Percentiles rank a stretch among this genome's conserved stretches.
Evolutionary conservation across 2,888 invertebrate species (phyloP).

Genomic region (Heliconius ethilla): DNA sequence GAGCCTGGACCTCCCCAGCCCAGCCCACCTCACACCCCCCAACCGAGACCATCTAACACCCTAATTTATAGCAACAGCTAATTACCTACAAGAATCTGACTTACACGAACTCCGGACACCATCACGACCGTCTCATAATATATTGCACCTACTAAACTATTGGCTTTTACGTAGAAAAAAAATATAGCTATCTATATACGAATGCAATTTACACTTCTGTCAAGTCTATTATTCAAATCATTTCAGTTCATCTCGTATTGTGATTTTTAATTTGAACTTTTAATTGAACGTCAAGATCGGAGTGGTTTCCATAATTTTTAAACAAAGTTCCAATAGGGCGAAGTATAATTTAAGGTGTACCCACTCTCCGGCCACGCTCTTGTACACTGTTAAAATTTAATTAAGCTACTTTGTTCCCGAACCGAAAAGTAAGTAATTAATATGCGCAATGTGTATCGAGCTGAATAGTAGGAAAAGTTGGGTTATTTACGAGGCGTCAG

Average conservation of each 20-base stretch:
- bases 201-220: conserved; percentile 12
- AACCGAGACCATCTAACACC: conserved; percentile 46
- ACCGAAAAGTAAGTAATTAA: conserved; percentile 56
- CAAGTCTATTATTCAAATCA: conserved; percentile 27
- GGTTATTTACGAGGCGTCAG: conserved; percentile 74
- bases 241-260: conserved; percentile 32
- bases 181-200: background rate
- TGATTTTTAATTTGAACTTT: conserved; percentile 29
- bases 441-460: conserved; percentile 76
- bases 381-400: conserved; percentile 42
- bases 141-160: background rate
- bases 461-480: conserved; percentile 74
- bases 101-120: conserved; percentile 55
- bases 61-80: conserved; percentile 76
- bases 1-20: conserved; percentile 51
- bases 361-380: conserved; percentile 27
- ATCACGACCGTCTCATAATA: conserved; percentile 39
- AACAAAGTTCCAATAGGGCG: conserved; percentile 15
- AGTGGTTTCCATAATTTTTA: conserved; percentile 27
- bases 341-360: conserved; percentile 27
- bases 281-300: conserved; percentile 24
- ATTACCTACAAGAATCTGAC: conserved; percentile 74
- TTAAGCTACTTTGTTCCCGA: conserved; percentile 43
- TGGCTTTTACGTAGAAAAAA: background rate
- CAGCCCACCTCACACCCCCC: background rate